Evolutionary conservation across 2,113 vertebrate species (phyloP).

Genomic region (Cebus imitator): DNA sequence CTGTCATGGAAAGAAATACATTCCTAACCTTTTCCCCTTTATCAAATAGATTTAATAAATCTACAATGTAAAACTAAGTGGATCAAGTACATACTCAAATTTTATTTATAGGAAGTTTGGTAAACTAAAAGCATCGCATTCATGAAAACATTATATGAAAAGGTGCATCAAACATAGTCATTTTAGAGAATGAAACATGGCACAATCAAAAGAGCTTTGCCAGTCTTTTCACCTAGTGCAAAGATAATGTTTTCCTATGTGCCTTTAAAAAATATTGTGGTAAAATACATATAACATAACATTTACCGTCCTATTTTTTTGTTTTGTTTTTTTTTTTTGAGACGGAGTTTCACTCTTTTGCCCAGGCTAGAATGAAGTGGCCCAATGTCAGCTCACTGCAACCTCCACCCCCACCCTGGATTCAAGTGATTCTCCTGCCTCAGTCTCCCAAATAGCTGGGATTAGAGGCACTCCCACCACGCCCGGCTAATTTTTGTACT

Average conservation of each 20-base stretch:
- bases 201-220: neutral
- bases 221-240: neutral
- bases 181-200: neutral
- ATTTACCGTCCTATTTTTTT: neutral
- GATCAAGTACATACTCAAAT: neutral
- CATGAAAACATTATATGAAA: neutral
- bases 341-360: too few relatives aligned
- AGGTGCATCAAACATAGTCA: neutral
- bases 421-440: too few relatives aligned
- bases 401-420: too few relatives aligned
- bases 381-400: too few relatives aligned
- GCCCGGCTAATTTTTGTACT: too few relatives aligned
- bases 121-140: neutral
- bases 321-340: too few relatives aligned
- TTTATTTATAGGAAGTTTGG: neutral
- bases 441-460: too few relatives aligned
- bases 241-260: neutral
- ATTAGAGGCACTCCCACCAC: too few relatives aligned
- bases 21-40: neutral
- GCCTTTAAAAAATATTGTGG: neutral
- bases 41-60: neutral
- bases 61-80: neutral
- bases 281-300: neutral
- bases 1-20: neutral
- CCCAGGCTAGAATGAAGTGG: too few relatives aligned